phyloP scores from a whole-genome alignment of 2,797 vertebrate genomes.

The Podarcis siculus region DNA sequence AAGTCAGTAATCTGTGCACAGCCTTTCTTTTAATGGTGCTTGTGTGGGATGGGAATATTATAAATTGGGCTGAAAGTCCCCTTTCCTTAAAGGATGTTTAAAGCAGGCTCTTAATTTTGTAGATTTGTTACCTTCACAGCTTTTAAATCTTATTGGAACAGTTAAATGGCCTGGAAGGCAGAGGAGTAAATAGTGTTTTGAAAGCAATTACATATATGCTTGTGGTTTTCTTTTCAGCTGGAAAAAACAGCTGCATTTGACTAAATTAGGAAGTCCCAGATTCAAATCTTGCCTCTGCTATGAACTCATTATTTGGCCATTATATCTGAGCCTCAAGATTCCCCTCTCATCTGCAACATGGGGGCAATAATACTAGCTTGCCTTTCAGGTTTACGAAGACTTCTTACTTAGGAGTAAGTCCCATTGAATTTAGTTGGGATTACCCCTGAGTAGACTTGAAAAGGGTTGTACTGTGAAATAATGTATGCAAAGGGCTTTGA shows the following conservation, averaged over 20 bases:
- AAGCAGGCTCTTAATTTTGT: not conserved
- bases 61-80: not conserved
- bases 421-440: no score
- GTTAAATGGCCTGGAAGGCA: not conserved
- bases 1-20: no score
- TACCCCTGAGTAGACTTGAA: not conserved
- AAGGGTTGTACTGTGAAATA: not conserved
- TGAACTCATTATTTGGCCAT: not conserved
- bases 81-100: not conserved
- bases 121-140: not conserved
- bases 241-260: not conserved
- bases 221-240: not conserved
- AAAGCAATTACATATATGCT: not conserved
- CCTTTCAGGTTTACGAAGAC: not conserved
- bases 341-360: not conserved
- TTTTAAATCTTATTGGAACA: not conserved
- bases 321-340: not conserved
- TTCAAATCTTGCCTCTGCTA: not conserved
- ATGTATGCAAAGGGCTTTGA: not conserved
- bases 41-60: not conserved
- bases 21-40: not conserved
- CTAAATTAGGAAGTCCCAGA: not conserved
- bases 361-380: not conserved
- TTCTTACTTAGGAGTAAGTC: no score
- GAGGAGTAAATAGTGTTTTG: no score